A percentile compares a stretch with the other conserved stretches of the same genome.
phyloP scores from a whole-genome alignment of 2,888 invertebrate genomes.

The Drosophila suboccidentalis region DNA sequence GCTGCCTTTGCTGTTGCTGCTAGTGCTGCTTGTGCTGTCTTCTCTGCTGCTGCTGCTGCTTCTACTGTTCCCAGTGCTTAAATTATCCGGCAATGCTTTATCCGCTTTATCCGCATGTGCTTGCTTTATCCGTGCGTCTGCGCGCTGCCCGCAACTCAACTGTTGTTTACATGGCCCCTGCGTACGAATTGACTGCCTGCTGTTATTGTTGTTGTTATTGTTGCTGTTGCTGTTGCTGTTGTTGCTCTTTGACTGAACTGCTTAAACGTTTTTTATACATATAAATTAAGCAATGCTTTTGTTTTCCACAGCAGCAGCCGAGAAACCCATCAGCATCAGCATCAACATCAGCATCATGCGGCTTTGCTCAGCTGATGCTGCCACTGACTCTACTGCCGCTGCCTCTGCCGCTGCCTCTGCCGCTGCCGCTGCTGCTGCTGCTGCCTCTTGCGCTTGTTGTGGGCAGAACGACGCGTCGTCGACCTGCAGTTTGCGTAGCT shows the following conservation, averaged over 20 bases:
- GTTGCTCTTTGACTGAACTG: slow-evolving; percentile 30
- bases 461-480: slow-evolving; percentile 30
- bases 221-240: slow-evolving; percentile 28
- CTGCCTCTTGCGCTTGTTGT: slow-evolving; percentile 6
- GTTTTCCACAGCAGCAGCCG: slow-evolving; percentile 25
- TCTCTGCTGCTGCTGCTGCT: slow-evolving; percentile 15
- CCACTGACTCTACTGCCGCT: not conserved
- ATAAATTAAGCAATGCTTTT: slow-evolving; percentile 56
- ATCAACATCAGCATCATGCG: slow-evolving; percentile 9
- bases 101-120: slow-evolving; percentile 47
- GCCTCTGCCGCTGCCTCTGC: not conserved
- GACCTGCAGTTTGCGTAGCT: slow-evolving; percentile 30
- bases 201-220: slow-evolving; percentile 30
- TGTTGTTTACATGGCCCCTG: slow-evolving; percentile 68
- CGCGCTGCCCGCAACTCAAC: slow-evolving; percentile 32
- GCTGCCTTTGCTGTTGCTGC: slow-evolving; percentile 17
- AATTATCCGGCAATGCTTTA: slow-evolving; percentile 49
- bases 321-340: slow-evolving; percentile 4
- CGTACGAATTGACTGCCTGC: slow-evolving; percentile 31
- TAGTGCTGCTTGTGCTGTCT: not conserved
- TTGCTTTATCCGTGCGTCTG: slow-evolving; percentile 67
- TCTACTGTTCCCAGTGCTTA: slow-evolving; percentile 61
- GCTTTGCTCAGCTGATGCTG: slow-evolving; percentile 42
- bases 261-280: slow-evolving; percentile 48
- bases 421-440: not conserved